Conservation (phyloP, 2,888 invertebrate species). For the Oscheius sp. region DNA sequence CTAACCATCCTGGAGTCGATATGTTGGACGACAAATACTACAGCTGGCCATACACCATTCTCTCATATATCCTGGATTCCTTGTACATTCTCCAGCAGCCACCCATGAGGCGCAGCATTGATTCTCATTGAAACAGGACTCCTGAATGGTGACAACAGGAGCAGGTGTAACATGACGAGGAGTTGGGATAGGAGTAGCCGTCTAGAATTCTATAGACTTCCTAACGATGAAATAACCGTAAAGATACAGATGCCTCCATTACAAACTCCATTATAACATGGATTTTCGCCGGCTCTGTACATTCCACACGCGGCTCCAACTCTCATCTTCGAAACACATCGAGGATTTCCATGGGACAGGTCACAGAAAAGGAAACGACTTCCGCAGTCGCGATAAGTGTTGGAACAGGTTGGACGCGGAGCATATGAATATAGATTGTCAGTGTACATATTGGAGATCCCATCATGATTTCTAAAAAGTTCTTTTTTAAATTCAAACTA, state of each 20-base stretch:
- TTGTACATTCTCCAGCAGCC: conserved; percentile 53
- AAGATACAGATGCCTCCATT: conserved; percentile 31
- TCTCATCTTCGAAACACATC: conserved; percentile 60
- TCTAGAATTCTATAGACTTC: not conserved
- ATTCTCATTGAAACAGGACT: conserved; percentile 65
- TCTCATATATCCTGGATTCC: conserved; percentile 62
- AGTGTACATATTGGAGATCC: conserved; percentile 61
- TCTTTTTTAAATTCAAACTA: conserved; percentile 42
- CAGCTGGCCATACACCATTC: conserved; percentile 64
- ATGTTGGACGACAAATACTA: conserved; percentile 45
- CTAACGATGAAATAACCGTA: not conserved
- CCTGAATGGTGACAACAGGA: conserved; percentile 28
- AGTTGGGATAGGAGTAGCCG: conserved; percentile 35
- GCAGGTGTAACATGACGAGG: conserved; percentile 30
- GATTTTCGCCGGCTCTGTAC: conserved; percentile 49
- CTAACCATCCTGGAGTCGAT: conserved; percentile 39
- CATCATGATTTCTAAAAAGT: conserved; percentile 59
- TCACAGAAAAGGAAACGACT: conserved; percentile 58
- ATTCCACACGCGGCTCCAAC: conserved; percentile 59
- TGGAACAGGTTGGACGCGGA: conserved; percentile 58
- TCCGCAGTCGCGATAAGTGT: conserved; percentile 49
- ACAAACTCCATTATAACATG: conserved; percentile 54
- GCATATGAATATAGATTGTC: conserved; percentile 64
- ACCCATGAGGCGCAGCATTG: conserved; percentile 64
- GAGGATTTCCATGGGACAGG: conserved; percentile 43